Percentiles rank a stretch among this genome's conserved stretches.
These are phyloP conservation scores for Chiridota heheva DNA, from an alignment of 35 echinoderm and acorn worm species.

Conservation along the genomic window DNA sequence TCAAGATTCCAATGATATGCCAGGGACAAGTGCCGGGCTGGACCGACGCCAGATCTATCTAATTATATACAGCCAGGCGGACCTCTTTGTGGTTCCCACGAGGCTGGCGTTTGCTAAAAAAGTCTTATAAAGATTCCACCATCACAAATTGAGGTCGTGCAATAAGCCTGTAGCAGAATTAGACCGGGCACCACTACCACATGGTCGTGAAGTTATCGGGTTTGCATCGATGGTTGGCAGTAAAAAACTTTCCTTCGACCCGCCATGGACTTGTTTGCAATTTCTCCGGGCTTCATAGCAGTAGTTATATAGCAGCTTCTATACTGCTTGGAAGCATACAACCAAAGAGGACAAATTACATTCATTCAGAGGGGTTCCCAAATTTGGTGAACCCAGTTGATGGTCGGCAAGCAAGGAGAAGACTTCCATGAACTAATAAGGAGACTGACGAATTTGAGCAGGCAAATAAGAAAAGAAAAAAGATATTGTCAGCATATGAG, in stretches of 20 bases:
- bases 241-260: neutral
- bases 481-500: neutral
- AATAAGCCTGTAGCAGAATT: constrained; percentile 18
- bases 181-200: constrained; percentile 28
- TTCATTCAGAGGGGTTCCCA: constrained; percentile 12
- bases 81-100: too few species aligned
- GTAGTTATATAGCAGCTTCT: constrained; percentile 38
- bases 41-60: too few species aligned
- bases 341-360: constrained; percentile 12
- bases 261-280: neutral
- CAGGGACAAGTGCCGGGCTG: too few species aligned
- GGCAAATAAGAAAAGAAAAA: constrained; percentile 6
- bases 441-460: neutral
- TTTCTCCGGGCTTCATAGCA: constrained; percentile 32
- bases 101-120: too few species aligned
- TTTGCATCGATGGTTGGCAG: constrained; percentile 1
- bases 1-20: too few species aligned
- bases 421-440: too few species aligned
- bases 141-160: neutral
- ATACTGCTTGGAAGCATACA: constrained; percentile 33
- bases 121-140: too few species aligned
- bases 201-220: constrained; percentile 22
- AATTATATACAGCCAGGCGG: too few species aligned
- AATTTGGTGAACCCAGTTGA: neutral
- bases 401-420: neutral